phyloP scores from a whole-genome alignment of 2,113 vertebrate species.

The Thermophis baileyi region DNA sequence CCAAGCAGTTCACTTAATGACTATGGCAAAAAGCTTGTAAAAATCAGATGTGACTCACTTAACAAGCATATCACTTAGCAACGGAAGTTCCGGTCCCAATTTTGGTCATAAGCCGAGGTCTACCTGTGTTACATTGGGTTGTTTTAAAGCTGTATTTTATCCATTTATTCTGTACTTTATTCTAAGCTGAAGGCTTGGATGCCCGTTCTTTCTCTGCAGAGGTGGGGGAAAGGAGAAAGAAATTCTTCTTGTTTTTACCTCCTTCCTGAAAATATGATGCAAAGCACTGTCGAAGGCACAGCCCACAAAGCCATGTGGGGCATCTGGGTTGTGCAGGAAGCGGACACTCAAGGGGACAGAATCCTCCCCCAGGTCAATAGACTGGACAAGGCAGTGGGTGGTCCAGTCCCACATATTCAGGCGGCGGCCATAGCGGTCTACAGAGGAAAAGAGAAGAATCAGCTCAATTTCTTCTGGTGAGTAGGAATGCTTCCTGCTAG shows the following conservation, averaged over 20 bases:
- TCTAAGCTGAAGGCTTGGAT: neutral
- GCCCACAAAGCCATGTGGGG: constrained; percentile 73
- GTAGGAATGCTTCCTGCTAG: neutral
- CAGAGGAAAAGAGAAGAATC: neutral
- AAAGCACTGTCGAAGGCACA: constrained; percentile 68
- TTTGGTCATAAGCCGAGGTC: neutral
- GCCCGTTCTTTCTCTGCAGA: neutral
- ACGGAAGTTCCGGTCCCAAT: neutral
- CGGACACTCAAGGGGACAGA: constrained; percentile 74
- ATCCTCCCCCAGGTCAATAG: constrained; percentile 73
- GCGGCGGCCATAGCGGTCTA: constrained; percentile 71
- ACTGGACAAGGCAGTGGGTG: constrained; percentile 71
- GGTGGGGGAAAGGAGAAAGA: neutral
- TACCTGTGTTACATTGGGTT: neutral
- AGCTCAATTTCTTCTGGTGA: neutral
- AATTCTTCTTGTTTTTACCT: constrained; percentile 19
- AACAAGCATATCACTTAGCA: neutral
- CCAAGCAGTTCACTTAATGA: neutral
- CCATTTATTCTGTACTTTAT: neutral
- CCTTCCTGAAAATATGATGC: constrained; percentile 73
- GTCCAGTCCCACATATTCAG: constrained; percentile 82
- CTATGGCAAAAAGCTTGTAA: neutral
- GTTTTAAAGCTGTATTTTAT: neutral
- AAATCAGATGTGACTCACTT: neutral
- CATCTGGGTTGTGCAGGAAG: constrained; percentile 76